Evolutionary conservation across 1,140 invertebrate species (phyloP).

Genomic region (Drosophila oshimai): DNA sequence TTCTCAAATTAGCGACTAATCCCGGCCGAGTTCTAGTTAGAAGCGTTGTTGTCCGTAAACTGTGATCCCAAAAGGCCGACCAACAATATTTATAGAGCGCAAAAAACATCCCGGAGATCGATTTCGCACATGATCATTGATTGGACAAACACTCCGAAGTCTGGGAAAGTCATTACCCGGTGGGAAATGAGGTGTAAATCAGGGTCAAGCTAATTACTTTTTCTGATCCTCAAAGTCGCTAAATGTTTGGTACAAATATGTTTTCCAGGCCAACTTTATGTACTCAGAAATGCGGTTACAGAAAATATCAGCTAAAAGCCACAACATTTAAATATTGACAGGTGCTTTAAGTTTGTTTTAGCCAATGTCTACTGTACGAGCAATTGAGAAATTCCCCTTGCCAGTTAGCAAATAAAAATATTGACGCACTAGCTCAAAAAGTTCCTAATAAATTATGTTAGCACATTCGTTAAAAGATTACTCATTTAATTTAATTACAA

Average conservation of each 20-base stretch:
- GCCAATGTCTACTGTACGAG: not conserved
- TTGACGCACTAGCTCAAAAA: conserved; percentile 45
- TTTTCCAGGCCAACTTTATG: not conserved
- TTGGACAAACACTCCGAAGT: conserved; percentile 48
- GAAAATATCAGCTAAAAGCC: too few species aligned
- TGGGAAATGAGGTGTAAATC: conserved; percentile 23
- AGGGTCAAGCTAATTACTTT: conserved; percentile 32
- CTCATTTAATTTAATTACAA: conserved; percentile 35
- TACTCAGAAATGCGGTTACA: too few species aligned
- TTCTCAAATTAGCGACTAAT: conserved; percentile 57
- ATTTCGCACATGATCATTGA: conserved; percentile 74
- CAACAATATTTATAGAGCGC: conserved; percentile 60
- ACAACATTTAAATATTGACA: too few species aligned
- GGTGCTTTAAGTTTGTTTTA: too few species aligned
- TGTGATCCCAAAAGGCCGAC: conserved; percentile 27
- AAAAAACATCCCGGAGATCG: conserved; percentile 47
- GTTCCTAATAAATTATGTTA: conserved; percentile 31
- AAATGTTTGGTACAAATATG: not conserved
- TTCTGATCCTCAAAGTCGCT: not conserved
- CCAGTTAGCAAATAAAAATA: conserved; percentile 20
- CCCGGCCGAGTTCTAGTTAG: conserved; percentile 29
- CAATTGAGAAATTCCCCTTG: conserved; percentile 3
- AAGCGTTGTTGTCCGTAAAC: conserved; percentile 46
- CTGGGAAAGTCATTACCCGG: conserved; percentile 59
- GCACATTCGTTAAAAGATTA: conserved; percentile 26